These are phyloP conservation scores for Brachionus plicatilis DNA, from an alignment of 1,140 invertebrate genomes.

Conservation along the genomic window DNA sequence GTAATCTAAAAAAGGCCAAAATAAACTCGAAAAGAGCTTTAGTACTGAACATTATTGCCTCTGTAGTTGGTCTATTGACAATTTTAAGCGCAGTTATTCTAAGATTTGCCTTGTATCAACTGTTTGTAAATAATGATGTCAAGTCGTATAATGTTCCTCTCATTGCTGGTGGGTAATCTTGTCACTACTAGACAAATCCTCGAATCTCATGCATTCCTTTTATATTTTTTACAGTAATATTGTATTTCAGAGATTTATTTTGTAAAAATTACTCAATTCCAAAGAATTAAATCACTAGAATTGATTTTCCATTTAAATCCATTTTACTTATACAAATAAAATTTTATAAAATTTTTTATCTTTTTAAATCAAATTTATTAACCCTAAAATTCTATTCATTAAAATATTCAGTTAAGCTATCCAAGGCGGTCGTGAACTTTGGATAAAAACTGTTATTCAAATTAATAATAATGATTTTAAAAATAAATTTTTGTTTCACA, in stretches of 20 bases:
- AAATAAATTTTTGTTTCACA: no score
- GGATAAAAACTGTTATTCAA: no score
- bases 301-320: neutral
- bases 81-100: slow-evolving; percentile 20
- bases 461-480: no score
- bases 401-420: no score
- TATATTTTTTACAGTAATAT: slow-evolving; percentile 9
- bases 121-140: slow-evolving; percentile 35
- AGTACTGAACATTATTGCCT: slow-evolving; percentile 24
- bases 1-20: slow-evolving; percentile 34
- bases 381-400: no score
- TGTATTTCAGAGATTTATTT: neutral
- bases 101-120: slow-evolving; percentile 35
- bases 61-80: slow-evolving; percentile 21
- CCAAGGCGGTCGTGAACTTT: no score
- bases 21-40: slow-evolving; percentile 15
- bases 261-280: neutral
- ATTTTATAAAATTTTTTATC: neutral
- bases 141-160: slow-evolving; percentile 32
- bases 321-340: neutral
- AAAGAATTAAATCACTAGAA: neutral
- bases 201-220: neutral
- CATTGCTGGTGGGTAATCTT: slow-evolving; percentile 8
- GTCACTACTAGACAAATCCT: neutral
- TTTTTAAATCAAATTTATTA: neutral